Evolutionary conservation across 2,888 invertebrate genomes (phyloP).

Genomic region (Kuschelorhynchus macadamiae): DNA sequence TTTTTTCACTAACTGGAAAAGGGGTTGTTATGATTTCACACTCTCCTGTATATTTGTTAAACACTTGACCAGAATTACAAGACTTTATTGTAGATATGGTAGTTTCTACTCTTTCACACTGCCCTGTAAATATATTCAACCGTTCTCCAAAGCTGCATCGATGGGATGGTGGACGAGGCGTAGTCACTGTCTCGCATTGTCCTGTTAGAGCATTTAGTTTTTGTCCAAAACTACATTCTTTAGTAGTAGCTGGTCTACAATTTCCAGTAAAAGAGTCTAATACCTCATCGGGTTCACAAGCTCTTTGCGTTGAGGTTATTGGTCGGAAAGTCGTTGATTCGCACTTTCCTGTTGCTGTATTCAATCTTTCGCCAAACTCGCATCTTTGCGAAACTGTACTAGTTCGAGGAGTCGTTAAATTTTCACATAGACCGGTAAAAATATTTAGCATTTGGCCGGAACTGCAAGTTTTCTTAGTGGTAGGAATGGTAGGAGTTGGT

Average conservation of each 20-base stretch:
- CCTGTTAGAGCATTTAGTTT: no score
- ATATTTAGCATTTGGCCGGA: conserved; percentile 28
- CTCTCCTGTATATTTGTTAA: conserved; percentile 29
- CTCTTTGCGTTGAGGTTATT: no score
- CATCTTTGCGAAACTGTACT: conserved; percentile 31
- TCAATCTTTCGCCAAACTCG: conserved; percentile 9
- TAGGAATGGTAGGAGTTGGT: not conserved
- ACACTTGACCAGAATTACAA: conserved; percentile 28
- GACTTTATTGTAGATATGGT: not conserved
- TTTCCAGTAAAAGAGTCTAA: no score
- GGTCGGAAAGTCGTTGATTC: not conserved
- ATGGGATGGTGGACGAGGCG: no score
- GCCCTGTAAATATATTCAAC: conserved; percentile 56
- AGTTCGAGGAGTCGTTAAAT: not conserved
- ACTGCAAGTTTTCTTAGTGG: conserved; percentile 62
- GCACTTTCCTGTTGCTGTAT: conserved; percentile 12
- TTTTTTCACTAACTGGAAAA: not conserved
- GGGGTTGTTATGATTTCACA: conserved; percentile 19
- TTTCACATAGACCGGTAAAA: conserved; percentile 39
- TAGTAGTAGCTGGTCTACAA: not conserved
- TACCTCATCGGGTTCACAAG: no score
- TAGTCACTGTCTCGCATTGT: no score
- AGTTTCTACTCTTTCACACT: conserved; percentile 38
- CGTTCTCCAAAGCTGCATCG: conserved; percentile 63
- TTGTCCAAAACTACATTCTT: not conserved